Evolutionary conservation across 1,140 invertebrate species (phyloP).

Genomic region (Drosophila gunungcola): DNA sequence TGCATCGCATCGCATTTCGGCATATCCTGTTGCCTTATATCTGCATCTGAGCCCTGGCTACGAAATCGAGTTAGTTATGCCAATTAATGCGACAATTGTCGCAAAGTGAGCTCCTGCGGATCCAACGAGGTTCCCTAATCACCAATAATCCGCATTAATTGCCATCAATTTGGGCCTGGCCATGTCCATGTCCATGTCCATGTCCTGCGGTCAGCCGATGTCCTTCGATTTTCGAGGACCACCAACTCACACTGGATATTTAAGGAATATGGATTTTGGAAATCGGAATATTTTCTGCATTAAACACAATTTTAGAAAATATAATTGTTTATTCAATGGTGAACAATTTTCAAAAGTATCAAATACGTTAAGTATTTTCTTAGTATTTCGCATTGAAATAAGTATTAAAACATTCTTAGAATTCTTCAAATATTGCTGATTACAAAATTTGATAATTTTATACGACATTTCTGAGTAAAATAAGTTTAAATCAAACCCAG

Average conservation of each 20-base stretch:
- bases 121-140: constrained; percentile 32
- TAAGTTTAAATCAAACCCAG: too few relatives aligned
- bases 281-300: not conserved
- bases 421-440: too few relatives aligned
- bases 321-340: too few relatives aligned
- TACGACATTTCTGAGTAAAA: too few relatives aligned
- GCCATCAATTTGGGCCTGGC: constrained; percentile 45
- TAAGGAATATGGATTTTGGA: not conserved
- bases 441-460: too few relatives aligned
- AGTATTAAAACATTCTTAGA: too few relatives aligned
- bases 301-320: too few relatives aligned
- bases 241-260: not conserved
- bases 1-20: constrained; percentile 19
- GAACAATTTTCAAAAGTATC: too few relatives aligned
- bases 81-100: constrained; percentile 69
- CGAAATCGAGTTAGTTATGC: constrained; percentile 88
- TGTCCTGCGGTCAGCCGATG: constrained; percentile 46
- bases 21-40: not conserved
- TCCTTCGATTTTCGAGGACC: constrained; percentile 30
- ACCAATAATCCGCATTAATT: constrained; percentile 51
- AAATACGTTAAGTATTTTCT: too few relatives aligned
- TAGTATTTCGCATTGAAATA: too few relatives aligned
- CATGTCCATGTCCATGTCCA: constrained; percentile 37
- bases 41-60: constrained; percentile 18
- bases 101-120: constrained; percentile 49